Percentiles rank a stretch among this genome's conserved stretches.
Conservation (phyloP, 2,797 vertebrate species). For the Paramormyrops hopkinsi region DNA sequence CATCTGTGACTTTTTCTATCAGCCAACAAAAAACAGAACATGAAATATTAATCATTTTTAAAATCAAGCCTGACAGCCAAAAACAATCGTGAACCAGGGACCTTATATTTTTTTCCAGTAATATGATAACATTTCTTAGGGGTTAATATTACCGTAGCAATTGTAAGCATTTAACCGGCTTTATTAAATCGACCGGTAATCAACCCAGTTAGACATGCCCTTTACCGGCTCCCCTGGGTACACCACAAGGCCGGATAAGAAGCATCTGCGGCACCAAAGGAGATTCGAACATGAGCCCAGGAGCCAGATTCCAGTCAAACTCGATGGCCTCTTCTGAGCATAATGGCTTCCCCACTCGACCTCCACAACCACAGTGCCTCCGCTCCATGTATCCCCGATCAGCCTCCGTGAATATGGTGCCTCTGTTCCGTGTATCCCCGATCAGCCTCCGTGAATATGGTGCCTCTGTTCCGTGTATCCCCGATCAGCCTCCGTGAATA, state of each 20-base stretch:
- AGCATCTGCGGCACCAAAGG: not conserved
- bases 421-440: not conserved
- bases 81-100: not conserved
- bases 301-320: not conserved
- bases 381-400: not conserved
- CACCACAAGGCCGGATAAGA: not conserved
- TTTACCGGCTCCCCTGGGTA: not conserved
- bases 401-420: not conserved
- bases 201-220: not conserved
- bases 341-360: constrained; percentile 5
- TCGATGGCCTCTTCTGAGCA: not conserved
- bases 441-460: not conserved
- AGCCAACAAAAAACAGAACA: not conserved
- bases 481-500: not conserved
- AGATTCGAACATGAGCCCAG: not conserved
- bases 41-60: not conserved
- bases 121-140: not conserved
- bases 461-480: not conserved
- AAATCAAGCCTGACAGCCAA: not conserved
- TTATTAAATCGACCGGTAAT: constrained; percentile 20
- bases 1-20: not conserved
- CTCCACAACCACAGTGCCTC: not conserved
- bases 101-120: not conserved
- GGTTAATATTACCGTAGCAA: constrained; percentile 9
- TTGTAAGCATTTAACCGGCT: constrained; percentile 4